Base-by-base conservation (phyloP, 2,888 invertebrate genomes). In the Nesidiocoris tenuis region DNA sequence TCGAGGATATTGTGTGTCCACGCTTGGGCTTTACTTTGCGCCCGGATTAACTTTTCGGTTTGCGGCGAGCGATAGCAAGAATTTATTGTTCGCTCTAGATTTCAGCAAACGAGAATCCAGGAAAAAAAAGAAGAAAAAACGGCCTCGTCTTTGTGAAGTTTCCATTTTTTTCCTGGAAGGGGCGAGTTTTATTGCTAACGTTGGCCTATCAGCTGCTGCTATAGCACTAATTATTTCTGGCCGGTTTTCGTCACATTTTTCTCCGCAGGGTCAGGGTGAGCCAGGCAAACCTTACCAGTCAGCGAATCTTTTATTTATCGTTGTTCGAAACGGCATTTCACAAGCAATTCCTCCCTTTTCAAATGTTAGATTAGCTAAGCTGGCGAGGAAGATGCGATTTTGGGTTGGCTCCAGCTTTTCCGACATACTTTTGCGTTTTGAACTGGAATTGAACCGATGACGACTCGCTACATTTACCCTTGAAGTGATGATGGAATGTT, bases 41-140 rank as follows among this genome's bases (percentile, higher is more conserved):
- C 66, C 54, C 66, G 66, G 66, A 66, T 66, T 66, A 66, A 66
- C 66, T 66, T 54, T 55, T 66, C 55, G 25, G 66, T 55, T 66
- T 66, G 66, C 66, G 66, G 54, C 54, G 39, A 39, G 25, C 66
- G 66, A 66, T 66, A 66, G 66, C 66, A 66, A 66, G 66, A 66
- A 66, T 66, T 66, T 66, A 66, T 66, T 66, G 66, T 66, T 25
- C 66, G 66, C 21, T 66, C 66, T 66, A 21, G 54, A 66, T 66
- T 66, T 66, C 54, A 54, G 21, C 54, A 54, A 2, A n/a, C 2
- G 59, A 16, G 18, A 59, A 59, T 39, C 59, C 19, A n/a, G 66
- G 19, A 18, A 19, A 54, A 65, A 19, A 12, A 21, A 21, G 23
- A n/a, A n/a, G n/a, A 61, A 61, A 61, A 64, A 64, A 64, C 17